Base-by-base conservation (phyloP, 2,888 invertebrate genomes). In the Nephrocerus scutellatus region DNA sequence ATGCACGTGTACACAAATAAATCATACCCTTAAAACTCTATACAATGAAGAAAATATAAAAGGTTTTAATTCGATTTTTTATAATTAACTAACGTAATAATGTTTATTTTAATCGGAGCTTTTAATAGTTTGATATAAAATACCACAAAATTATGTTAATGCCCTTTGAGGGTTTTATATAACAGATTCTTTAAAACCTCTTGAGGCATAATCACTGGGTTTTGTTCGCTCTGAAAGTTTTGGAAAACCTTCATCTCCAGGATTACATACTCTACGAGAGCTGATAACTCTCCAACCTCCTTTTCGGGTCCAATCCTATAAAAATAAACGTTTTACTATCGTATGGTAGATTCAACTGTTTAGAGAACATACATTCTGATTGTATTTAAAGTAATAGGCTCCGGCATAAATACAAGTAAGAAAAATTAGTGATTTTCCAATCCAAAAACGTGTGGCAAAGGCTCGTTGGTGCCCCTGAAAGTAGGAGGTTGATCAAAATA, bases 381-480 rank as follows among this genome's bases (percentile, higher is more conserved):
- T 81, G 62, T 90, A 90, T 70, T 89, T 89, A 48, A 85, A 78
- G 57, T 89, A 86, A 60, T 91, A 91, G 40, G 76, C 76, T 1
- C 58, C 53, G 16, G 62, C 62, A 47, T 82, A 76, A n/a, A 76
- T 50, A 9, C 68, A 70, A 23, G 72, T 44, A 33, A 75, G 48
- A 1, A 68, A 54, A 20, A 86, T 52, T 1, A 74, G 58, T 8
- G 72, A 47, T 70, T 82, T 84, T 8, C 83, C 85, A 43, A 76
- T 71, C 41, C 76, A 65, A 51, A 74, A 77, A 51, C 86, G 77
- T 42, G 74, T 62, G 24, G 71, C 59, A 23, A 57, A 57, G 15
- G 87, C 82, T 33, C 70, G 66, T 18, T 68, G 54, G 9, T 61
- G 56, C 16, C 85, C 84, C 82, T 83, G 56, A 7, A 32, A 19